Percentiles rank a stretch among this genome's conserved stretches.
Conservation (phyloP, 2,888 invertebrate species). For the Cancer borealis region DNA sequence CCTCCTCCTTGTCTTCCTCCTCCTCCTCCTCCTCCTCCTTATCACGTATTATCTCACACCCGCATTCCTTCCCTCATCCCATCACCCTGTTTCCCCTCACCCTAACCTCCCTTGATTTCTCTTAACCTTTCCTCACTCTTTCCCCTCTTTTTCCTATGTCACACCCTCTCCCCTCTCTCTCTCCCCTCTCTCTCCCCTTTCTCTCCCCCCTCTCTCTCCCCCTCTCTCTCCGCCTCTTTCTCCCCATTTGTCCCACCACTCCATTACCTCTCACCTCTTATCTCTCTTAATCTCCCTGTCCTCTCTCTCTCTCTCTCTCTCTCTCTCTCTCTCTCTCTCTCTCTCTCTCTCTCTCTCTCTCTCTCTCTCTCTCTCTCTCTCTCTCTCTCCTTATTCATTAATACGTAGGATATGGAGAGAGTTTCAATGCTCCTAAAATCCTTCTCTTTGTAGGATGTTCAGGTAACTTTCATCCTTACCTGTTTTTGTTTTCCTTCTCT, state of each 20-base stretch:
- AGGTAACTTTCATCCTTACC: too few relatives aligned
- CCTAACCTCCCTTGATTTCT: neutral
- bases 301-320: neutral
- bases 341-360: too few relatives aligned
- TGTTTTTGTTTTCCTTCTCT: neutral
- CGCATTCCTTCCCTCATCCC: neutral
- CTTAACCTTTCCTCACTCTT: neutral
- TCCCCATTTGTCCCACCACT: neutral
- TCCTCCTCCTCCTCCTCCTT: constrained; percentile 16
- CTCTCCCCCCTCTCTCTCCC: neutral
- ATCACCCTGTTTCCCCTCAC: neutral
- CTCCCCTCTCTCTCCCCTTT: constrained; percentile 17
- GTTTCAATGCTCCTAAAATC: too few relatives aligned
- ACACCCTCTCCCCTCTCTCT: neutral
- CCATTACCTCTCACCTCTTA: neutral
- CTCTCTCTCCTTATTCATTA: too few relatives aligned
- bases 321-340: too few relatives aligned
- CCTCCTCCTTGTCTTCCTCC: neutral
- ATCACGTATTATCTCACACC: neutral
- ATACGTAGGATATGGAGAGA: too few relatives aligned
- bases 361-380: too few relatives aligned
- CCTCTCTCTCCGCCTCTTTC: neutral
- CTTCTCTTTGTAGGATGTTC: too few relatives aligned
- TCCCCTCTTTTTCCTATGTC: neutral
- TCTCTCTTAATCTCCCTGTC: neutral